phyloP scores from a whole-genome alignment of 2,888 invertebrate genomes.

The Perithous albicinctus region DNA sequence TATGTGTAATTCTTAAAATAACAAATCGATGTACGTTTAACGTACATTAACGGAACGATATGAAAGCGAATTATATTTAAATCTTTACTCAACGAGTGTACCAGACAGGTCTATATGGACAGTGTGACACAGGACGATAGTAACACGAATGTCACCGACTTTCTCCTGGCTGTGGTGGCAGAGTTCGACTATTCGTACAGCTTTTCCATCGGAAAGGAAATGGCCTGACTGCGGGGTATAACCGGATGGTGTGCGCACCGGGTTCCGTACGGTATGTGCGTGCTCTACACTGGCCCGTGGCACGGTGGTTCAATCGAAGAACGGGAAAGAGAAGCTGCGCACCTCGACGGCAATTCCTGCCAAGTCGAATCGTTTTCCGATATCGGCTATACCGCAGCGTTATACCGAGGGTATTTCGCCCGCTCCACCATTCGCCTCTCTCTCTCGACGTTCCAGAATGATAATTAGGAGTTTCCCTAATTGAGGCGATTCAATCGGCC shows the following conservation, averaged over 20 bases:
- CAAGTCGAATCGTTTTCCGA: slow-evolving; percentile 81
- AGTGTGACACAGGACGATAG: neutral
- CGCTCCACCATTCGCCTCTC: neutral
- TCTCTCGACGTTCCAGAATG: slow-evolving; percentile 58
- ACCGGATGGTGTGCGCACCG: slow-evolving; percentile 19
- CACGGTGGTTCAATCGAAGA: slow-evolving; percentile 45
- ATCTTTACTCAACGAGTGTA: too few species aligned
- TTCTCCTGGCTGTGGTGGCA: neutral
- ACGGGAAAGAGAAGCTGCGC: slow-evolving; percentile 34
- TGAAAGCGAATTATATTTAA: too few species aligned
- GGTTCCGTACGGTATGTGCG: slow-evolving; percentile 14
- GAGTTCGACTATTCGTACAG: slow-evolving; percentile 11
- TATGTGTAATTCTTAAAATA: too few species aligned
- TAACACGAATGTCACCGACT: slow-evolving; percentile 7
- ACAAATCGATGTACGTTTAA: too few species aligned
- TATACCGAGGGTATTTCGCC: slow-evolving; percentile 27
- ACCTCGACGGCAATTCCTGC: slow-evolving; percentile 69
- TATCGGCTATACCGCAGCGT: slow-evolving; percentile 70
- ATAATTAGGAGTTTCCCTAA: slow-evolving; percentile 82
- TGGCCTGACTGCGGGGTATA: slow-evolving; percentile 18
- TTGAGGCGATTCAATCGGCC: slow-evolving; percentile 78
- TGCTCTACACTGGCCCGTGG: slow-evolving; percentile 1
- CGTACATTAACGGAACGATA: too few species aligned
- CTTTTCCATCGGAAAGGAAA: slow-evolving; percentile 20
- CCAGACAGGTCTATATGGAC: too few species aligned